Conservation (phyloP, 2,797 vertebrate species). For the Melanotaenia parkinsoni region DNA sequence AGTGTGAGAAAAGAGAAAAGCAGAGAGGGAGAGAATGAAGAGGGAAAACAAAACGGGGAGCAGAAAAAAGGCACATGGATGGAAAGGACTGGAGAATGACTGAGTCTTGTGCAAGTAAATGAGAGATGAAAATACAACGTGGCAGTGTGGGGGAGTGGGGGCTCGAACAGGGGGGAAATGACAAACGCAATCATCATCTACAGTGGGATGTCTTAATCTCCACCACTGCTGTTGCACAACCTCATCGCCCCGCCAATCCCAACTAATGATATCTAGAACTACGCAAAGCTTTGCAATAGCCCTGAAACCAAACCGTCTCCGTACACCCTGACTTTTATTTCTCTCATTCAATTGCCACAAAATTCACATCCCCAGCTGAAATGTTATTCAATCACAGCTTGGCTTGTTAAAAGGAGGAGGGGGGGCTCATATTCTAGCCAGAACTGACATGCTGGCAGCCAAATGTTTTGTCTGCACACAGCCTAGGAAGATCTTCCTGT, state of each 20-base stretch:
- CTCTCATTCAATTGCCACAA: constrained; percentile 36
- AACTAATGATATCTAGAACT: constrained; percentile 69
- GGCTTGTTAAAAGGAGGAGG: constrained; percentile 32
- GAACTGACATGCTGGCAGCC: constrained; percentile 39
- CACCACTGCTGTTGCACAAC: constrained; percentile 51
- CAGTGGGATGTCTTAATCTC: constrained; percentile 71
- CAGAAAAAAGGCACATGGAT: constrained; percentile 10
- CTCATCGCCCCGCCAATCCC: constrained; percentile 52
- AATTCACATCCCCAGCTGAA: constrained; percentile 55
- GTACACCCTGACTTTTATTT: constrained; percentile 40
- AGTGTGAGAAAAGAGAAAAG: constrained; percentile 40
- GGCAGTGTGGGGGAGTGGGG: constrained; percentile 46
- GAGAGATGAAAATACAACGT: constrained; percentile 73
- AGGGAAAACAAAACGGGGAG: not conserved
- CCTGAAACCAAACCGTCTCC: constrained; percentile 45
- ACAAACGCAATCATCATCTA: constrained; percentile 77
- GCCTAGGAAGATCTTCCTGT: constrained; percentile 47
- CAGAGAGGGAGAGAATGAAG: not conserved
- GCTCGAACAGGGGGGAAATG: constrained; percentile 63
- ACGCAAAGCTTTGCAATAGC: constrained; percentile 64
- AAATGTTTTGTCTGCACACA: constrained; percentile 56
- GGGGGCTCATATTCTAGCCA: constrained; percentile 29
- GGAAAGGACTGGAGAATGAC: constrained; percentile 38
- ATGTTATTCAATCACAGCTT: constrained; percentile 59
- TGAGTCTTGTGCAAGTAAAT: constrained; percentile 66